Conservation (phyloP, 2,888 invertebrate species). For the Phyto melanocephala region DNA sequence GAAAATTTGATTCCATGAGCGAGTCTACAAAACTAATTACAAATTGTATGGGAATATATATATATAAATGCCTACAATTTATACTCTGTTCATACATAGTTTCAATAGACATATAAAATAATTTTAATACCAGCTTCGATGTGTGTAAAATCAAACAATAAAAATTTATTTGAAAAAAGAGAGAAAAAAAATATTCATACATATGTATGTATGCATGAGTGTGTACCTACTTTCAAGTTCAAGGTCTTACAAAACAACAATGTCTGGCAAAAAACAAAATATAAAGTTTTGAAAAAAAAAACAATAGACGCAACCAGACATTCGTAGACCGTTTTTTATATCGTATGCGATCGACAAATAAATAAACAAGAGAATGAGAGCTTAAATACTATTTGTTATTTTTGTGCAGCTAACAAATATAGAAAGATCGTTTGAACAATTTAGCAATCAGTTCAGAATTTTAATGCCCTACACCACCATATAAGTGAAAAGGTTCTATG, state of each 20-base stretch:
- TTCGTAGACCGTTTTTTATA: constrained; percentile 50
- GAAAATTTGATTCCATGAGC: neutral
- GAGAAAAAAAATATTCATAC: too few relatives aligned
- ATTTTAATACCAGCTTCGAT: neutral
- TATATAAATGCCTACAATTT: neutral
- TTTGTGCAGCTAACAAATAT: neutral
- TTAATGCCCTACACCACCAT: neutral
- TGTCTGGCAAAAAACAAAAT: constrained; percentile 57
- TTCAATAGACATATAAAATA: constrained; percentile 4
- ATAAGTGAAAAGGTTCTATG: too few relatives aligned
- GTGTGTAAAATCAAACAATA: constrained; percentile 25
- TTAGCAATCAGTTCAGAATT: constrained; percentile 21
- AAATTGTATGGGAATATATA: too few relatives aligned
- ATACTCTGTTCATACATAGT: neutral
- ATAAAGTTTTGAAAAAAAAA: constrained; percentile 49
- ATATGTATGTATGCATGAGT: constrained; percentile 56
- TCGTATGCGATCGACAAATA: constrained; percentile 36
- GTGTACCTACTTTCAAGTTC: constrained; percentile 72
- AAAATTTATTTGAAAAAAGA: constrained; percentile 42
- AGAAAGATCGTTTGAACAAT: constrained; percentile 33
- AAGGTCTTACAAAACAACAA: constrained; percentile 73
- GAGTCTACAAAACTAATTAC: too few relatives aligned
- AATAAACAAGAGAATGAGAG: constrained; percentile 36
- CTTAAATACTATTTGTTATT: constrained; percentile 17
- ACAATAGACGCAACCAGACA: constrained; percentile 61